A percentile compares a stretch with the other conserved stretches of the same genome.
Evolutionary conservation across 2,888 invertebrate genomes (phyloP).

Genomic region (Pseudanteris insignis): DNA sequence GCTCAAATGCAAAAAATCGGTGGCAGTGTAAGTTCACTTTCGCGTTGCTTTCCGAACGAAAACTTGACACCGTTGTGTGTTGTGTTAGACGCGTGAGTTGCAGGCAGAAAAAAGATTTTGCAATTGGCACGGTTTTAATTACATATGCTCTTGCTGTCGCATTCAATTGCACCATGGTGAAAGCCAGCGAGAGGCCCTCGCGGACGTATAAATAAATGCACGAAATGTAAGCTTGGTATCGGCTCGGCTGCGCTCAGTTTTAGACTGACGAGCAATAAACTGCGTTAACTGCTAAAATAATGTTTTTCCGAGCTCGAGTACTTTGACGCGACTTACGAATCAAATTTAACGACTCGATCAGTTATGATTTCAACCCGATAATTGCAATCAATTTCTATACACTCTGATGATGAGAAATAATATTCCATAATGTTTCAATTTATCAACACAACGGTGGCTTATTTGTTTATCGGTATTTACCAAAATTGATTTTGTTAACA

Average conservation of each 20-base stretch:
- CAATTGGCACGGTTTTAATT: constrained; percentile 45
- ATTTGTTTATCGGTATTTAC: too few species aligned
- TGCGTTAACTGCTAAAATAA: too few species aligned
- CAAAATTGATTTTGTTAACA: too few species aligned
- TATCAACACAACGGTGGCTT: too few species aligned
- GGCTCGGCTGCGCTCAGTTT: too few species aligned
- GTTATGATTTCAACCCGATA: too few species aligned
- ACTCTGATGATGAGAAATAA: too few species aligned
- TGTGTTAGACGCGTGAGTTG: constrained; percentile 28
- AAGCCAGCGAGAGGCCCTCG: constrained; percentile 34
- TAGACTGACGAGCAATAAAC: too few species aligned
- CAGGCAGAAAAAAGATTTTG: constrained; percentile 36
- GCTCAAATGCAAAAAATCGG: constrained; percentile 13
- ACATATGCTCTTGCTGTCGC: constrained; percentile 39
- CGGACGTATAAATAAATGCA: constrained; percentile 35
- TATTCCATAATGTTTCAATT: too few species aligned
- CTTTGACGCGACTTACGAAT: constrained; percentile 8
- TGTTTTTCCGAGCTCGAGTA: too few species aligned
- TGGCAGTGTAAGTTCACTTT: constrained; percentile 20
- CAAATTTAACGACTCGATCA: too few species aligned
- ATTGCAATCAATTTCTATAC: too few species aligned
- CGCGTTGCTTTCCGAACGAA: constrained; percentile 34
- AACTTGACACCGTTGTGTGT: constrained; percentile 34
- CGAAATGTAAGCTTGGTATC: constrained; percentile 19
- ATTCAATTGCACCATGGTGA: constrained; percentile 42